phyloP scores from a whole-genome alignment of 1,140 invertebrate genomes.

The Octopus sinensis region DNA sequence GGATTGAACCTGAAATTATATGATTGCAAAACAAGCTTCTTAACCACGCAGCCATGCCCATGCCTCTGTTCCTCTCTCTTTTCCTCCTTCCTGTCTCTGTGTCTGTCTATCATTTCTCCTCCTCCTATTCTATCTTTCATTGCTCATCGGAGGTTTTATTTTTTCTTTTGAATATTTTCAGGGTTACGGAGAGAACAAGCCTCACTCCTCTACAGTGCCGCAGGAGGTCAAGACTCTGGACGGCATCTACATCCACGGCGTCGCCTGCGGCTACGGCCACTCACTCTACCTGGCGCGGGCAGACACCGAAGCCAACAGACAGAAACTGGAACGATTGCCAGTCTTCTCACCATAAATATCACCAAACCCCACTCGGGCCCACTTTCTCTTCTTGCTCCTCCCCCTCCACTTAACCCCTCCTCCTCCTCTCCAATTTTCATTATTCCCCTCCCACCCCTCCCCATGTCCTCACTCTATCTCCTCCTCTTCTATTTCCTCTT shows the following conservation, averaged over 20 bases:
- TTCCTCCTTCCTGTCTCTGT: no score
- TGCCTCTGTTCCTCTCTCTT: no score
- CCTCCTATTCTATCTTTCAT: no score
- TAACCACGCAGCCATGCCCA: no score
- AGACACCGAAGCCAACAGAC: constrained; percentile 67
- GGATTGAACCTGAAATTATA: no score
- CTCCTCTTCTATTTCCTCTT: not conserved
- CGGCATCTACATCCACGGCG: constrained; percentile 74
- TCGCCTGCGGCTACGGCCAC: constrained; percentile 81
- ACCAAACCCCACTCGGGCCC: not conserved
- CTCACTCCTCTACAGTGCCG: constrained; percentile 80
- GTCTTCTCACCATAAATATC: constrained; percentile 50
- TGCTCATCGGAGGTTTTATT: no score
- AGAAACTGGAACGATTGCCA: constrained; percentile 65
- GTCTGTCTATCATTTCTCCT: no score
- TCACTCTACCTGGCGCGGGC: constrained; percentile 71
- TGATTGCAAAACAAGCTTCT: no score
- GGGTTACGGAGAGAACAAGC: constrained; percentile 81
- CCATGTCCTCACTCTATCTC: not conserved
- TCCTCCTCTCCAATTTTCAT: not conserved
- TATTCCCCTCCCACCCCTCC: not conserved
- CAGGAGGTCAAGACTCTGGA: constrained; percentile 83
- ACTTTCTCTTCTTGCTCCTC: not conserved
- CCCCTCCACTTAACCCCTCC: not conserved
- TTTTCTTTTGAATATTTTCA: constrained; percentile 45